Conservation (phyloP, 2,888 invertebrate species). For the Lasioglossum pauxillum region DNA sequence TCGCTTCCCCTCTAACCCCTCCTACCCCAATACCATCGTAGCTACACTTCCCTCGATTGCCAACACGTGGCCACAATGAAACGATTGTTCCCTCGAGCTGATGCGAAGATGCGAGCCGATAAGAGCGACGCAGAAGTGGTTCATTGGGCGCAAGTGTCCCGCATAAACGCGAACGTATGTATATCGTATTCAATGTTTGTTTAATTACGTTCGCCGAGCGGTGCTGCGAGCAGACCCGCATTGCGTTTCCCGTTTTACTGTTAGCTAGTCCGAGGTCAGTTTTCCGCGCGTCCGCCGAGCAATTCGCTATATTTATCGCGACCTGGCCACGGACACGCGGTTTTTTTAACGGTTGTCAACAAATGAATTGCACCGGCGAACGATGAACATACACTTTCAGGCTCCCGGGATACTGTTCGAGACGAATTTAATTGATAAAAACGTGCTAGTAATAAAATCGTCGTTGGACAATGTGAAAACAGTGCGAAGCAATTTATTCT, state of each 20-base stretch:
- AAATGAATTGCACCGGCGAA: constrained; percentile 4
- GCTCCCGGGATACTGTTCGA: no score
- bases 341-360: constrained; percentile 10
- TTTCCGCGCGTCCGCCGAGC: constrained; percentile 28
- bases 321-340: neutral
- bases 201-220: constrained; percentile 36
- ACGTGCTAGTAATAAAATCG: neutral
- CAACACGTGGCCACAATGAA: constrained; percentile 22
- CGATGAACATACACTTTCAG: neutral
- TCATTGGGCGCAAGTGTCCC: constrained; percentile 28
- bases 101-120: constrained; percentile 12
- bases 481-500: neutral
- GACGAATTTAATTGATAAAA: neutral
- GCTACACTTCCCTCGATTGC: neutral
- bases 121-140: constrained; percentile 25
- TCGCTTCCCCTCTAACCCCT: neutral
- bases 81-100: constrained; percentile 28
- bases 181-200: constrained; percentile 19
- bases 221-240: constrained; percentile 26
- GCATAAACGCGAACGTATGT: constrained; percentile 6
- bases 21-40: no score
- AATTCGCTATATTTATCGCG: constrained; percentile 47
- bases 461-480: neutral
- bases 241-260: constrained; percentile 25
- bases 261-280: constrained; percentile 51